Evolutionary conservation across 2,888 invertebrate genomes (phyloP).

Genomic region (Cosmorhoe ocellata): DNA sequence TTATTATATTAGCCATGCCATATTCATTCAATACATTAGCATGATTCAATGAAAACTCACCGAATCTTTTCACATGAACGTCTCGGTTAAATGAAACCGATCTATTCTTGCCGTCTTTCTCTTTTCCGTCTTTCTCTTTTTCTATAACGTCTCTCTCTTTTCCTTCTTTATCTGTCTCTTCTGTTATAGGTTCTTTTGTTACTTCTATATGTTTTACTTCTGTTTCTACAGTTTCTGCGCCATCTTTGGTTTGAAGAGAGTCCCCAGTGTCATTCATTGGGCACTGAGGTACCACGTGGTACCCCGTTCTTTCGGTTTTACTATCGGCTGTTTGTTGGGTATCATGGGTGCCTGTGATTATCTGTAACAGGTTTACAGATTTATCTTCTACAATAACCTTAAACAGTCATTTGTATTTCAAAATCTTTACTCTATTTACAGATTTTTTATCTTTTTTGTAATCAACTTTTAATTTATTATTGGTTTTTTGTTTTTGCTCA

Average conservation of each 20-base stretch:
- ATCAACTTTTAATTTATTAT: too few relatives aligned
- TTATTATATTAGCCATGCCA: constrained; percentile 9
- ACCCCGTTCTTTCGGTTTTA: constrained; percentile 55
- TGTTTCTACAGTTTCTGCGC: constrained; percentile 50
- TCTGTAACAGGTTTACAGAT: constrained; percentile 59
- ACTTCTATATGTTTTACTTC: constrained; percentile 14
- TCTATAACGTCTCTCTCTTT: constrained; percentile 20
- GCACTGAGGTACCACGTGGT: constrained; percentile 68
- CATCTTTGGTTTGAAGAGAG: constrained; percentile 65
- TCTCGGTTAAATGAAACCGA: constrained; percentile 95
- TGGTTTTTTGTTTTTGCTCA: too few relatives aligned
- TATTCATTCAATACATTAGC: too few relatives aligned
- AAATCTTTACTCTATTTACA: too few relatives aligned
- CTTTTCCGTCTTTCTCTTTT: constrained; percentile 65
- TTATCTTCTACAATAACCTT: background rate
- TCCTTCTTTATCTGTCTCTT: constrained; percentile 15
- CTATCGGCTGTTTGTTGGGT: constrained; percentile 59
- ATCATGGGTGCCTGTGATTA: constrained; percentile 64
- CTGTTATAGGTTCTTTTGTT: constrained; percentile 7
- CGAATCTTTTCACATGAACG: constrained; percentile 95
- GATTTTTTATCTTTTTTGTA: too few relatives aligned
- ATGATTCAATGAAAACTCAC: constrained; percentile 78
- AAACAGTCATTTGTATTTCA: too few relatives aligned
- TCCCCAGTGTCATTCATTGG: constrained; percentile 74
- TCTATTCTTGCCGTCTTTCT: constrained; percentile 76